Conservation (phyloP, 2,797 vertebrate genomes). For the Philypnodon macrostomus region DNA sequence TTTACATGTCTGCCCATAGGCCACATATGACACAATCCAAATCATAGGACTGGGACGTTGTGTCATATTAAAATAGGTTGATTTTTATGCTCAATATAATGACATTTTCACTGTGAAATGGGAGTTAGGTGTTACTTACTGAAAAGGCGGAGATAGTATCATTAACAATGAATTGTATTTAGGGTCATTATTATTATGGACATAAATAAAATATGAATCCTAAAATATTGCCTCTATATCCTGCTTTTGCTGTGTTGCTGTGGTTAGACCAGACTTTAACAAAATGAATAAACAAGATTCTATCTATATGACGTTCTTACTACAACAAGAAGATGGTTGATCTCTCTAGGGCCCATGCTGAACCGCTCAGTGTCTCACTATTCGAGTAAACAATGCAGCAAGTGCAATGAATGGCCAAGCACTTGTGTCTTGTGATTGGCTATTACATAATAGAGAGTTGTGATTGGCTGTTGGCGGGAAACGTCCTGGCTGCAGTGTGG, state of each 20-base stretch:
- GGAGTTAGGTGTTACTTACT: not conserved
- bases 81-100: too few relatives aligned
- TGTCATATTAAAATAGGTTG: not conserved
- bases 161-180: too few relatives aligned
- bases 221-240: too few relatives aligned
- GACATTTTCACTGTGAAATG: not conserved
- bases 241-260: too few relatives aligned
- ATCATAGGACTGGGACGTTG: not conserved
- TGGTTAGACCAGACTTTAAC: too few relatives aligned
- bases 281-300: not conserved
- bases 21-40: conserved; percentile 7
- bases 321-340: not conserved
- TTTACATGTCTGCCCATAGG: conserved; percentile 46
- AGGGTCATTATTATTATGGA: too few relatives aligned
- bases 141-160: too few relatives aligned
- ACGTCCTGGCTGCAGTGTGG: conserved; percentile 23
- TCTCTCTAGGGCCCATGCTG: too few relatives aligned
- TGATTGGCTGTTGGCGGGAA: conserved; percentile 43
- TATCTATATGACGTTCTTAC: too few relatives aligned
- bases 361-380: not conserved
- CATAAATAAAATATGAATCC: too few relatives aligned
- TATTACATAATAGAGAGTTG: conserved; percentile 40
- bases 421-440: conserved; percentile 41
- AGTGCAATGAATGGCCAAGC: conserved; percentile 3
- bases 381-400: not conserved